Conservation (phyloP, 2,113 vertebrate species). For the Dasyprocta punctata region DNA sequence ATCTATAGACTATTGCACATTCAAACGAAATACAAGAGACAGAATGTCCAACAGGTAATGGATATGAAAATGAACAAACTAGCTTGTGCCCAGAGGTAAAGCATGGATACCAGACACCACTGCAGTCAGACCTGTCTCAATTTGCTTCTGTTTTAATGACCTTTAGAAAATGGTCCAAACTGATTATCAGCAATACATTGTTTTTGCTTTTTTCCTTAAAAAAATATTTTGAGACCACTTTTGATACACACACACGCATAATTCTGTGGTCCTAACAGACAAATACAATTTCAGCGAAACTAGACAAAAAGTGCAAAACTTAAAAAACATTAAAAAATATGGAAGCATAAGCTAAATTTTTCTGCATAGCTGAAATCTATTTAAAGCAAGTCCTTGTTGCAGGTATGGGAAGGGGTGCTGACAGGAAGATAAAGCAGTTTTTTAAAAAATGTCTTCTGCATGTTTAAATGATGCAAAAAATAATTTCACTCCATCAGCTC, state of each 20-base stretch:
- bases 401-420: constrained; percentile 84
- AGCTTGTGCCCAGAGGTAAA: constrained; percentile 93
- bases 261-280: constrained; percentile 89
- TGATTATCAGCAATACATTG: constrained; percentile 94
- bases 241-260: constrained; percentile 87
- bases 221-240: constrained; percentile 95
- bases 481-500: constrained; percentile 82
- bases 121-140: constrained; percentile 92
- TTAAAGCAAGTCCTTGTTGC: constrained; percentile 93
- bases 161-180: constrained; percentile 87
- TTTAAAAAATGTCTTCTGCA: constrained; percentile 84
- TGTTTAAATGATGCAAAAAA: constrained; percentile 86
- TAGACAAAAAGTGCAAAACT: constrained; percentile 89
- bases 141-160: constrained; percentile 91
- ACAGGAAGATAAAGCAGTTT: constrained; percentile 88
- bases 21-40: constrained; percentile 92
- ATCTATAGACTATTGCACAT: constrained; percentile 99
- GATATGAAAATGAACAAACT: constrained; percentile 87
- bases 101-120: constrained; percentile 88
- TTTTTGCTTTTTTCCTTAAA: constrained; percentile 87
- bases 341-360: constrained; percentile 94
- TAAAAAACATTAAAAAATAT: constrained; percentile 88
- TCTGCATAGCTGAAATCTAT: constrained; percentile 99
- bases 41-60: constrained; percentile 85
- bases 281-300: constrained; percentile 90